Percentiles rank a stretch among this genome's conserved stretches.
Evolutionary conservation across 2,797 vertebrate species (phyloP).

Genomic region (Sternarchorhynchus goeldii): DNA sequence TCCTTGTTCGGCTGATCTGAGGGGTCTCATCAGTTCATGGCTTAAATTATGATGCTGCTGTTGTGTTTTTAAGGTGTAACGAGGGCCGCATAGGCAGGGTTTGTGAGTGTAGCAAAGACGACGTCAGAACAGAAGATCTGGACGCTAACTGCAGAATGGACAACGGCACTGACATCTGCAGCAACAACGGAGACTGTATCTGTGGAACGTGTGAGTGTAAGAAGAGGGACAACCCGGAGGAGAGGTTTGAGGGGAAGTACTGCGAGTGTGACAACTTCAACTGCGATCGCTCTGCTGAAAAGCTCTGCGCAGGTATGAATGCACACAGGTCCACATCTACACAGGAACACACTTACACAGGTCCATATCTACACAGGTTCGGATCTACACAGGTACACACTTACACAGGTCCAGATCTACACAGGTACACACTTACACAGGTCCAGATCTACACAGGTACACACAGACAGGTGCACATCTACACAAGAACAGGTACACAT

Average conservation of each 20-base stretch:
- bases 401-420: no score
- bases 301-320: conserved; percentile 91
- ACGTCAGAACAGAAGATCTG: conserved; percentile 92
- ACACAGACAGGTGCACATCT: no score
- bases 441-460: no score
- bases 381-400: no score
- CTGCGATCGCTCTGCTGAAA: conserved; percentile 92
- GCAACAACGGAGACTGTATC: conserved; percentile 94
- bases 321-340: no score
- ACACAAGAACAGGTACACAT: no score
- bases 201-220: conserved; percentile 96
- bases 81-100: conserved; percentile 90
- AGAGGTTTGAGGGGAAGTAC: conserved; percentile 90
- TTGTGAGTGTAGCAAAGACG: conserved; percentile 95
- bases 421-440: no score
- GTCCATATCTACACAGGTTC: no score
- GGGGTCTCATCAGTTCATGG: no score
- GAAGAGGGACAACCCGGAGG: conserved; percentile 88
- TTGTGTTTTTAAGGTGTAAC: conserved; percentile 80
- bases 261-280: conserved; percentile 99
- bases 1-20: no score
- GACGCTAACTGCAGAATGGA: conserved; percentile 92
- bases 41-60: no score
- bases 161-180: conserved; percentile 95
- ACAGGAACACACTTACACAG: no score